These are phyloP conservation scores for Craniophora ligustri DNA, from an alignment of 2,888 invertebrate genomes.

Conservation along the genomic window DNA sequence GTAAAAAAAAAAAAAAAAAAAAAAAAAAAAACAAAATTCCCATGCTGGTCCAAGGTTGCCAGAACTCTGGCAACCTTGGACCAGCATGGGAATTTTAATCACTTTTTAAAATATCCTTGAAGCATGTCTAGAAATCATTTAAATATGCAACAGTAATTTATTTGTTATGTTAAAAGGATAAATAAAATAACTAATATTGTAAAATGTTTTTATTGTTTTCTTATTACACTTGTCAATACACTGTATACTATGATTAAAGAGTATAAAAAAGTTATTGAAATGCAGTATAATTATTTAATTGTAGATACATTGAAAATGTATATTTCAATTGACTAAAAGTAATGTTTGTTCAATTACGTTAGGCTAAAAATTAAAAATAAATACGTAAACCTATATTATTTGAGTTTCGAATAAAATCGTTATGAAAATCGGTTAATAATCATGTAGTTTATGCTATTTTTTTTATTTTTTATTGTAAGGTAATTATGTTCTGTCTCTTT, in stretches of 20 bases:
- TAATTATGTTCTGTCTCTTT: no score
- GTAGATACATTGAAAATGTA: constrained; percentile 31
- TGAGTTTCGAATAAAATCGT: constrained; percentile 12
- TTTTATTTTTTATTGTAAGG: no score
- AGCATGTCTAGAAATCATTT: no score
- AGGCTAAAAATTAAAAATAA: constrained; percentile 41
- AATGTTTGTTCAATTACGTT: constrained; percentile 31
- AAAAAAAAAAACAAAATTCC: no score
- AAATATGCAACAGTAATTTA: no score
- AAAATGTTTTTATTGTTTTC: constrained; percentile 52
- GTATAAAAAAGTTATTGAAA: constrained; percentile 46
- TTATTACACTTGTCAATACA: constrained; percentile 51
- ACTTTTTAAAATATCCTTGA: no score
- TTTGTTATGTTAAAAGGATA: background rate
- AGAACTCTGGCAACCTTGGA: no score
- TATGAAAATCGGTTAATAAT: constrained; percentile 1
- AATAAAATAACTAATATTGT: constrained; percentile 34
- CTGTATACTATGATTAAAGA: constrained; percentile 49
- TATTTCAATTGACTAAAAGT: constrained; percentile 29
- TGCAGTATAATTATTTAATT: constrained; percentile 38
- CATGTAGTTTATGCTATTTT: background rate
- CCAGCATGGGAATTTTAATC: no score
- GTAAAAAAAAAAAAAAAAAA: no score
- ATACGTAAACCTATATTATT: constrained; percentile 43
- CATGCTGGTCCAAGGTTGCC: no score